Evolutionary conservation across 2,888 invertebrate species (phyloP), one percentile per base, ranked within the genome.

Genomic region (Onchidella celtica): DNA sequence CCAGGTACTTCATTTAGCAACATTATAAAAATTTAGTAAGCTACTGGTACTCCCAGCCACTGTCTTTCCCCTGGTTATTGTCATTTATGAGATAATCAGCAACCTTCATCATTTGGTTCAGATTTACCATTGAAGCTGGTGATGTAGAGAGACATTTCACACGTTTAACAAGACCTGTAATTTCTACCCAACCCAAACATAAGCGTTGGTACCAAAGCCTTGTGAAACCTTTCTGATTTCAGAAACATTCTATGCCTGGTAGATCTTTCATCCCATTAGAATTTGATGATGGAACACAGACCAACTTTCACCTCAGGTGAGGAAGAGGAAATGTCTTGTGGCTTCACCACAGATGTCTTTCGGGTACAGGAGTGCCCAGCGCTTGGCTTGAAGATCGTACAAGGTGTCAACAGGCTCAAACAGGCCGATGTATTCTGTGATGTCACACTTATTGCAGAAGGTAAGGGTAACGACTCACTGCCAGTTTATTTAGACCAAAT

Each of bases 361-460:
- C 85, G 90, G 27, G 88, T 90, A 73, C 90, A 91, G 65, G 91
- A 91, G 66, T 74, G 90, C 47, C 91, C 90, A 21, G 91, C 92
- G 82, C 93, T 93, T 87, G 92, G 92, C 70, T 91, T 92, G 91
- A 91, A 91, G 77, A 90, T 93, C 40, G 85, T 93, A 75, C 91
- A 91, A 72, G 92, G 93, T 21, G 88, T 93, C 27, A 92, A 92
- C 86, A 90, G 90, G 79, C 87, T 93, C n/a, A 92, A 92, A 85
- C 90, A 87, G 77, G 92, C 93, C 81, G 91, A 91, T 81, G 90
- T 93, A 47, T 89, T 93, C 27, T 93, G 93, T 90, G 93, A 93
- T 89, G 92, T 93, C 68, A 91, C 91, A 36, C 89, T 93, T 6
- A 92, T 93, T 82, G 93, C 92, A 85, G 93, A 93, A 91, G 92